A percentile compares a stretch with the other conserved stretches of the same genome.
These are phyloP conservation scores for Papilio helenus DNA, from an alignment of 1,140 invertebrate genomes.

Conservation along the genomic window DNA sequence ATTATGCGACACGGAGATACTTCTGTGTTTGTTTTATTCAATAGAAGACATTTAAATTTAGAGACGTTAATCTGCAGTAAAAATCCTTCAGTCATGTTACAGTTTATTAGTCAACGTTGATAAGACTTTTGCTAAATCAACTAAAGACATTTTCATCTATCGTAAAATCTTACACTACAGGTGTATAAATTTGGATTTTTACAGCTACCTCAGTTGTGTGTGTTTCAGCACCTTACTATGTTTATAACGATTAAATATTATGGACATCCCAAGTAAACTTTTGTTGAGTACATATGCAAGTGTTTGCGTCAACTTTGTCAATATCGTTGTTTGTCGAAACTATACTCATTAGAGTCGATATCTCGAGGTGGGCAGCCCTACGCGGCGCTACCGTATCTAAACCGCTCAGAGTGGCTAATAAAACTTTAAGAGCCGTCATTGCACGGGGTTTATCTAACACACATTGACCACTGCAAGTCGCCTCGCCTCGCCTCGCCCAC, in stretches of 20 bases:
- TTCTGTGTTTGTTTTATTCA: background rate
- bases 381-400: background rate
- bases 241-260: background rate
- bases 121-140: too few relatives aligned
- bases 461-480: background rate
- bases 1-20: background rate
- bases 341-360: conserved; percentile 19
- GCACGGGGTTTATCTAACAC: conserved; percentile 31
- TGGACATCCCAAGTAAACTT: background rate
- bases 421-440: conserved; percentile 37
- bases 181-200: too few relatives aligned
- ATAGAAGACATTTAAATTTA: background rate
- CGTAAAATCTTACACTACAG: too few relatives aligned
- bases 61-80: background rate
- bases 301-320: background rate
- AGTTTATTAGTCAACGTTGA: too few relatives aligned
- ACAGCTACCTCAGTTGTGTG: too few relatives aligned
- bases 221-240: background rate
- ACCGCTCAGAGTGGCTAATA: conserved; percentile 30
- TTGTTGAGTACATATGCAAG: background rate
- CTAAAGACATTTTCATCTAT: too few relatives aligned
- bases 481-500: background rate
- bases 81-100: too few relatives aligned
- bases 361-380: conserved; percentile 25
- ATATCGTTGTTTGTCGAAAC: background rate